Conservation (phyloP, 2,113 vertebrate species). For the Mixornis gularis region DNA sequence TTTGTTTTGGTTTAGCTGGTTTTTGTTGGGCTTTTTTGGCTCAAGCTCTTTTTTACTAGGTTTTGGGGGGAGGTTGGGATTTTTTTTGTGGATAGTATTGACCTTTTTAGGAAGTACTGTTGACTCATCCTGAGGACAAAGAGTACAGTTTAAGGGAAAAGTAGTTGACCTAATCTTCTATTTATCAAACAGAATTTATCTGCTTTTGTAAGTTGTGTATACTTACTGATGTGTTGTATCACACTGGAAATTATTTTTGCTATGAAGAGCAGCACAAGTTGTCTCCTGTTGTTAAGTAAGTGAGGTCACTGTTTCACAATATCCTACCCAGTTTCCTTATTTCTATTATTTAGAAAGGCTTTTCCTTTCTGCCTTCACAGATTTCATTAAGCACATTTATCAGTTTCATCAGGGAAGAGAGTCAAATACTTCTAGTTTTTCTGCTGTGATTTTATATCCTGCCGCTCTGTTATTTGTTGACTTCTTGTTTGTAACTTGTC, state of each 20-base stretch:
- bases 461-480: neutral
- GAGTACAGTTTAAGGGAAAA: neutral
- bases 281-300: neutral
- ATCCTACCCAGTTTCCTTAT: neutral
- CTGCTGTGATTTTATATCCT: constrained; percentile 1
- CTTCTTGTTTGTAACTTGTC: neutral
- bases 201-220: constrained; percentile 2
- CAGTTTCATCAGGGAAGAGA: constrained; percentile 9
- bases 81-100: neutral
- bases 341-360: constrained; percentile 7
- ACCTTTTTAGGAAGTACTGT: neutral
- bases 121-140: neutral
- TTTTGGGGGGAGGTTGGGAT: fast-evolving
- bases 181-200: constrained; percentile 21
- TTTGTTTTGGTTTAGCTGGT: neutral
- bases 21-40: neutral
- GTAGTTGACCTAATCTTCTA: neutral
- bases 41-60: neutral
- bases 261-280: neutral
- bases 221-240: neutral
- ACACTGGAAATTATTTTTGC: constrained; percentile 14
- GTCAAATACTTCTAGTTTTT: constrained; percentile 3
- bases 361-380: constrained; percentile 6
- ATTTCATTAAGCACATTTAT: constrained; percentile 6
- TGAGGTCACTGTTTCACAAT: constrained; percentile 22